Conservation (phyloP, 1,140 invertebrate genomes). For the Subanguina moxae region DNA sequence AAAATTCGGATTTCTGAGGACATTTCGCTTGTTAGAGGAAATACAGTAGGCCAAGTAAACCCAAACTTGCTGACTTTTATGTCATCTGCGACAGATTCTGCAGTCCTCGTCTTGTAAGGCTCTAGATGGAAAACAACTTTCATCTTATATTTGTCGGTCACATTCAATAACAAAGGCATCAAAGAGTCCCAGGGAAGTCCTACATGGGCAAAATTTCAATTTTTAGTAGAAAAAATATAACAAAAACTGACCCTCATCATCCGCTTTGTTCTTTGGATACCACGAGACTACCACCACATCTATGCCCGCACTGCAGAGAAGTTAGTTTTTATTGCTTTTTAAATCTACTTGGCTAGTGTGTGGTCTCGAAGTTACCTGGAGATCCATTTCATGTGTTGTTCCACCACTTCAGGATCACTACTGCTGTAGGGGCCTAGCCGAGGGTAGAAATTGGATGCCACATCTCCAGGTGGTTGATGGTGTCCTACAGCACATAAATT, state of each 20-base stretch:
- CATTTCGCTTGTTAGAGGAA: too few species aligned
- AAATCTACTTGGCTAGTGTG: too few species aligned
- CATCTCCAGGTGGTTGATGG: slow-evolving; percentile 61
- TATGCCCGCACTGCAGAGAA: slow-evolving; percentile 26
- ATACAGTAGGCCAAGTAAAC: too few species aligned
- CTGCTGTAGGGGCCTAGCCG: slow-evolving; percentile 63
- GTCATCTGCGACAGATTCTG: slow-evolving; percentile 53
- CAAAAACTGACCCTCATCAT: slow-evolving; percentile 32
- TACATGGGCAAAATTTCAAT: slow-evolving; percentile 9
- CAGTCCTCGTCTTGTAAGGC: slow-evolving; percentile 61
- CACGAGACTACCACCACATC: slow-evolving; percentile 46
- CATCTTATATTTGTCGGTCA: slow-evolving; percentile 59
- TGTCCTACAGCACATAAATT: slow-evolving; percentile 12
- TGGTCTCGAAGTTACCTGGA: slow-evolving; percentile 9
- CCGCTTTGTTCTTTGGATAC: slow-evolving; percentile 40
- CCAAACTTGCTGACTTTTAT: slow-evolving; percentile 33
- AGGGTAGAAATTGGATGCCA: slow-evolving; percentile 63
- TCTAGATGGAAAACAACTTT: slow-evolving; percentile 64
- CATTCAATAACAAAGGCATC: slow-evolving; percentile 50
- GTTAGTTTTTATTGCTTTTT: too few species aligned
- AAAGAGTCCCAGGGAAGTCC: slow-evolving; percentile 44
- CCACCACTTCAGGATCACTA: slow-evolving; percentile 58
- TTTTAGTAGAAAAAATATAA: slow-evolving; percentile 3
- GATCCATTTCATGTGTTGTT: slow-evolving; percentile 61
- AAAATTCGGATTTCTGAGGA: too few species aligned